Evolutionary conservation across 37 sponge, comb jelly and placozoan species (phyloP).

Genomic region (Agelas oroides): DNA sequence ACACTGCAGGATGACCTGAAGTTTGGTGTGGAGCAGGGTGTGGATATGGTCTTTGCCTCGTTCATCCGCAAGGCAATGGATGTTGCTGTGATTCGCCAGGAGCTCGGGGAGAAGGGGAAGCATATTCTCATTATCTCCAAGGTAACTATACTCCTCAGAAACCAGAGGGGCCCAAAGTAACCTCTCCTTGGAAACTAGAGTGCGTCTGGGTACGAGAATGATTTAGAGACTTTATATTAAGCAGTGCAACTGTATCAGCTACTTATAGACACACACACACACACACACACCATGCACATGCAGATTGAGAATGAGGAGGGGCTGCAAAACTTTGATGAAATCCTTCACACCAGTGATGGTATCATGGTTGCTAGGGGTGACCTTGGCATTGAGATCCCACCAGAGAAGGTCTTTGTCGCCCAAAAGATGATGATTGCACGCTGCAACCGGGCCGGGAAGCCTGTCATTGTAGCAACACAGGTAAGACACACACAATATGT

Average conservation of each 20-base stretch:
- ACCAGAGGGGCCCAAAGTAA: no score
- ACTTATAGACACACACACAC: no score
- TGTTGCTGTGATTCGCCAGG: slow-evolving; percentile 62
- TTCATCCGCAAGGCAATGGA: slow-evolving; percentile 93
- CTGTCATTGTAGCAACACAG: slow-evolving; percentile 97
- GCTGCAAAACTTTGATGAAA: slow-evolving; percentile 90
- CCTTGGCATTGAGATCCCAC: slow-evolving; percentile 97
- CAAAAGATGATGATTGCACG: slow-evolving; percentile 97
- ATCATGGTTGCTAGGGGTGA: slow-evolving; percentile 99
- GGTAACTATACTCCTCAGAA: no score
- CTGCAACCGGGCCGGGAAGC: slow-evolving; percentile 90
- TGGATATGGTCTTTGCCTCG: slow-evolving; percentile 97
- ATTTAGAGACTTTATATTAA: no score
- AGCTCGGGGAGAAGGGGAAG: slow-evolving; percentile 87
- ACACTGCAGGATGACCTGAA: slow-evolving; percentile 70
- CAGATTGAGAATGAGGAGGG: slow-evolving; percentile 97
- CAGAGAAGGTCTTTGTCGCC: slow-evolving; percentile 96
- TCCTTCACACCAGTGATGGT: slow-evolving; percentile 85
- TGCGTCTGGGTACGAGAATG: no score
- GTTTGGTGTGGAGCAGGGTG: slow-evolving; percentile 90
- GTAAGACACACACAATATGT: no score
- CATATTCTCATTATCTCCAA: slow-evolving; percentile 88
- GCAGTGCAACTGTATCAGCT: no score
- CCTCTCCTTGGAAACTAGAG: no score
- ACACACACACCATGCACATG: no score